A percentile compares a stretch with the other conserved stretches of the same genome.
Evolutionary conservation across 2,888 invertebrate genomes (phyloP).

Genomic region (Zhuqinia jingwanae): DNA sequence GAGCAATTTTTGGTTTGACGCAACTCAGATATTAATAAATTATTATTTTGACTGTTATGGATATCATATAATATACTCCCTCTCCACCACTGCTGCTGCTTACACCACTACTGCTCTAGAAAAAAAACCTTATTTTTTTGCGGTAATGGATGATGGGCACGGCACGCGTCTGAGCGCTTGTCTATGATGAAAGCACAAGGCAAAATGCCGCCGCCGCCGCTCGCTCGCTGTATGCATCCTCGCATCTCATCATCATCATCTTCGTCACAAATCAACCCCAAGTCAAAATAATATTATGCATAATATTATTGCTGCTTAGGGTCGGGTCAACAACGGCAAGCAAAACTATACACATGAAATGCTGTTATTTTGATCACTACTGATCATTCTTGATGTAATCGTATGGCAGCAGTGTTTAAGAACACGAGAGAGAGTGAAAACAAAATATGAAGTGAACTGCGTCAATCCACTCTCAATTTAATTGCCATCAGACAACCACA

Average conservation of each 20-base stretch:
- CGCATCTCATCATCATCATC: background rate
- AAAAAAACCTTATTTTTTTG: slow-evolving; percentile 61
- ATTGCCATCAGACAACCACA: slow-evolving; percentile 70
- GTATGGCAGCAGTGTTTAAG: background rate
- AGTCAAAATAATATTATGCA: slow-evolving; percentile 62
- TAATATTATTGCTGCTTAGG: slow-evolving; percentile 53
- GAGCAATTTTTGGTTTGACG: slow-evolving; percentile 63
- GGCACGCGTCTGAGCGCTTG: slow-evolving; percentile 64
- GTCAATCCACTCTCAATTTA: slow-evolving; percentile 61
- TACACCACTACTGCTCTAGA: background rate
- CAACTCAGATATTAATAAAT: slow-evolving; percentile 21
- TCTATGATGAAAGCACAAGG: slow-evolving; percentile 36
- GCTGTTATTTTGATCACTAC: too few species aligned
- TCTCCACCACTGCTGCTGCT: background rate
- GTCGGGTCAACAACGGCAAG: slow-evolving; percentile 46
- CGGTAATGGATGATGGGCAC: slow-evolving; percentile 68
- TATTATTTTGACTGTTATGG: slow-evolving; percentile 32
- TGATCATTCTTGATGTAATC: slow-evolving; percentile 28
- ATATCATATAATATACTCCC: background rate
- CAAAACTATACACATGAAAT: background rate
- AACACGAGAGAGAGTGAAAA: too few species aligned
- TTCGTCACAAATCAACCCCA: slow-evolving; percentile 40
- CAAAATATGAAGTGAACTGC: slow-evolving; percentile 40
- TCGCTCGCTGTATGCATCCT: background rate
- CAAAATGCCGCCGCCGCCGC: slow-evolving; percentile 11